These are phyloP conservation scores for Loxodonta africana DNA, from an alignment of 2,113 vertebrate species.

Conservation along the genomic window DNA sequence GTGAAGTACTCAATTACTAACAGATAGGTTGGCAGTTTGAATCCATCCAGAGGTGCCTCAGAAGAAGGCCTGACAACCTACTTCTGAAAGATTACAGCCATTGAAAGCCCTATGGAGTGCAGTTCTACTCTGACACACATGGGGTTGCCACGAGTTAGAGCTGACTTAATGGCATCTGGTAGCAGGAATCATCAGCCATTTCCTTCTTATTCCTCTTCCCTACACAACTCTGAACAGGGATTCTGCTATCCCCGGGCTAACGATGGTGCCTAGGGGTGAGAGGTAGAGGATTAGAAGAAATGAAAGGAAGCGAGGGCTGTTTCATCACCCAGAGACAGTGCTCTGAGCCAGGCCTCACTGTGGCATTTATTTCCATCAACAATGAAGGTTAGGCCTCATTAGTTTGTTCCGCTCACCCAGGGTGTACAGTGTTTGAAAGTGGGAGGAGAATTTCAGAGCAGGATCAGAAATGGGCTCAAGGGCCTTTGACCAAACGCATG, in stretches of 20 bases:
- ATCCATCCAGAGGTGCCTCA: too few relatives aligned
- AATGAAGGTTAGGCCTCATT: not conserved
- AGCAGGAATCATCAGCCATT: not conserved
- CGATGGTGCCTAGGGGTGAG: not conserved
- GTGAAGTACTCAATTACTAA: too few relatives aligned
- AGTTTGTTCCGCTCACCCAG: not conserved
- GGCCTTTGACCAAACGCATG: not conserved
- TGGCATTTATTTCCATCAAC: not conserved
- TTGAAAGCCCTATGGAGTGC: too few relatives aligned
- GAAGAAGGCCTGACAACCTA: too few relatives aligned
- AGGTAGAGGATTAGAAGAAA: not conserved
- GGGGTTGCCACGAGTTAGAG: too few relatives aligned
- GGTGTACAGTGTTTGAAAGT: not conserved
- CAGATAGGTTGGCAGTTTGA: too few relatives aligned
- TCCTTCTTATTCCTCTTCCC: not conserved
- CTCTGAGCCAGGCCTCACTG: not conserved
- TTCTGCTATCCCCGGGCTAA: not conserved
- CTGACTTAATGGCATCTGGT: too few relatives aligned
- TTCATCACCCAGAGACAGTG: not conserved
- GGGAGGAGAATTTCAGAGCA: slow-evolving; percentile 23
- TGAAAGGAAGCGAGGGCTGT: not conserved
- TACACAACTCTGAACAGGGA: not conserved
- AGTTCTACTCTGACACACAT: too few relatives aligned
- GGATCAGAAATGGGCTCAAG: not conserved
- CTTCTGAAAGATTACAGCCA: too few relatives aligned